These are phyloP conservation scores for Boloria euphrosyne DNA, from an alignment of 2,888 invertebrate species.

Conservation along the genomic window DNA sequence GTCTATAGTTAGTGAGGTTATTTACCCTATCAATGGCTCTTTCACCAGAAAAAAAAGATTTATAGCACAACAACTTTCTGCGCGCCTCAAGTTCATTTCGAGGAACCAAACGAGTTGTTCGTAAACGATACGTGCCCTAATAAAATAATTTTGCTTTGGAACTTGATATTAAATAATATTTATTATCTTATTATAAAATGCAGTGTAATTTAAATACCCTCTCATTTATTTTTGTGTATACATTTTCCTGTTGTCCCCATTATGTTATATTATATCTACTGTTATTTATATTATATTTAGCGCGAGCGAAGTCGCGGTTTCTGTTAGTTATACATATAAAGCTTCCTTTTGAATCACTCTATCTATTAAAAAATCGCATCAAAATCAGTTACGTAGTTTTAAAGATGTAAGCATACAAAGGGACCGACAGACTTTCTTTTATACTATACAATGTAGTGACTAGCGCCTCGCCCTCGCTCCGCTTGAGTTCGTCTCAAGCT, in stretches of 20 bases:
- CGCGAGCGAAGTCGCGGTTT: too few relatives aligned
- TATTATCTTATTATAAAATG: slow-evolving; percentile 30
- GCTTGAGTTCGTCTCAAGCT: not conserved
- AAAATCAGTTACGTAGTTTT: too few relatives aligned
- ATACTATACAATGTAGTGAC: too few relatives aligned
- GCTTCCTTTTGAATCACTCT: too few relatives aligned
- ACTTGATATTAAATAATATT: slow-evolving; percentile 35
- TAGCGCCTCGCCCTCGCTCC: not conserved
- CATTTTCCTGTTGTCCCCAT: not conserved
- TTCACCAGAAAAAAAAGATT: slow-evolving; percentile 26
- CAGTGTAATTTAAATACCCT: slow-evolving; percentile 6
- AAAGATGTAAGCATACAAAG: too few relatives aligned
- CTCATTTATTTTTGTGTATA: slow-evolving; percentile 8
- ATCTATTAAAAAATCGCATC: too few relatives aligned
- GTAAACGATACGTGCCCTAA: slow-evolving; percentile 25
- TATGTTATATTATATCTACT: not conserved
- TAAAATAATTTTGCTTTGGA: slow-evolving; percentile 32
- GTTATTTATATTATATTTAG: not conserved
- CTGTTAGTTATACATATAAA: too few relatives aligned
- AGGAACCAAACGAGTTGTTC: slow-evolving; percentile 17
- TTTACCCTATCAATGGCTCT: slow-evolving; percentile 19
- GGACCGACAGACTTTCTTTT: too few relatives aligned
- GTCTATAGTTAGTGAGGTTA: not conserved
- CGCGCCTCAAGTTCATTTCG: slow-evolving; percentile 22
- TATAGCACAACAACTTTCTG: slow-evolving; percentile 14